Base-by-base conservation (phyloP, 2,113 vertebrate genomes). In the Emydura subglobosa region DNA sequence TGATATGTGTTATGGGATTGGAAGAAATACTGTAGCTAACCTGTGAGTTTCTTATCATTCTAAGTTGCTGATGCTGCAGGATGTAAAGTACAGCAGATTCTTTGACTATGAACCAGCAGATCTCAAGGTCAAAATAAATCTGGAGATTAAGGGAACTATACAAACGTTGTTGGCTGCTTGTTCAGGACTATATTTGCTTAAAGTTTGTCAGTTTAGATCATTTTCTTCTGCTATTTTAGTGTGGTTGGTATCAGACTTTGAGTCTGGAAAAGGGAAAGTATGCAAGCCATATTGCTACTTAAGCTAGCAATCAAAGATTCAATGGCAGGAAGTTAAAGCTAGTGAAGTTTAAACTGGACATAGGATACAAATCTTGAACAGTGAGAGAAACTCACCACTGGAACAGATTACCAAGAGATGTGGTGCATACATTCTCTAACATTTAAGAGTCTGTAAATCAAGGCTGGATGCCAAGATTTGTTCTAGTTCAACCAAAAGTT, bases 21-120 rank as follows among this genome's bases (percentile, higher is more conserved):
- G 80, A 87, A 95, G 94, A 93, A 95, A 53, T 85, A 54, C 65
- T 86, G 85, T 84, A 92, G 78, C 81, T 96, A 97, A 98, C 86
- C 97, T 98, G 97, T 98, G 97, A 97, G 72, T 96, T 97, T 85
- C 87, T 98, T 98, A 98, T 97, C 97, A 97, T 97, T 91, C 86
- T 53, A 89, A 97, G 91, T 12, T 0, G 97, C 96, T 97, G 96
- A 97, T 95, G 89, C 76, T 96, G 94, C 95, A 96, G 90, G 74
- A 83, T 79, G 44, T 95, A 96, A 95, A 94, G 88, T 91, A 90
- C 86, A 88, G 79, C 61, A 93, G 74, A 34, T 83, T 95, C 95
- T 94, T 97, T 91, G 88, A 27, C 93, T 96, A 85, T 68, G 95
- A 92, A 93, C 88, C 88, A 76, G 55, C 79, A 81, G 89, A 90